A percentile compares a stretch with the other conserved stretches of the same genome.
These are phyloP conservation scores for Chrysotoxum bicinctum DNA, from an alignment of 2,888 invertebrate species.

Conservation along the genomic window DNA sequence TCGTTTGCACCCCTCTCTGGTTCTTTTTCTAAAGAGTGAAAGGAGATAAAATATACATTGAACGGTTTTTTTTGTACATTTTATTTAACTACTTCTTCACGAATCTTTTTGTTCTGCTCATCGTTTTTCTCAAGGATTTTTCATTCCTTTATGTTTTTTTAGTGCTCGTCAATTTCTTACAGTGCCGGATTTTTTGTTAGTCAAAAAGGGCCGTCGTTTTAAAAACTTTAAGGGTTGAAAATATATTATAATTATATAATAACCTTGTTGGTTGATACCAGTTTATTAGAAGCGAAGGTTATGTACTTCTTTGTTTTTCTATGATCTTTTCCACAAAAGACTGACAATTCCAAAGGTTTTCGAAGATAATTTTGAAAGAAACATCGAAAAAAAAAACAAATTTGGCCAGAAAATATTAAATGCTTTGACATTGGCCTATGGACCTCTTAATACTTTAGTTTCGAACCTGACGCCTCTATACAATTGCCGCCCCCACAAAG, in stretches of 20 bases:
- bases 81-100: slow-evolving; percentile 38
- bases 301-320: too few species aligned
- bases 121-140: slow-evolving; percentile 49
- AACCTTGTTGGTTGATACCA: background rate
- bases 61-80: slow-evolving; percentile 33
- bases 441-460: background rate
- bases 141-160: slow-evolving; percentile 3
- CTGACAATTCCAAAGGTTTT: background rate
- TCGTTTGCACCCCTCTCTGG: background rate
- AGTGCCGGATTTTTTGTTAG: background rate
- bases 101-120: slow-evolving; percentile 31
- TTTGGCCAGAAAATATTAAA: background rate
- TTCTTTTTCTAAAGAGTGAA: background rate
- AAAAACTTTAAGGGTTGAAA: background rate
- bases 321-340: too few species aligned
- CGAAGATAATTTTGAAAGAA: background rate
- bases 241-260: too few species aligned
- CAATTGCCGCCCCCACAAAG: slow-evolving; percentile 31
- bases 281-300: background rate
- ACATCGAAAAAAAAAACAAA: background rate
- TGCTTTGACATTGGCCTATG: background rate
- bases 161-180: slow-evolving; percentile 34
- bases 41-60: slow-evolving; percentile 62
- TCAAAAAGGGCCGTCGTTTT: background rate
- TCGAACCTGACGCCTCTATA: background rate